Conservation (phyloP, 2,888 invertebrate species). For the Hyalella azteca region DNA sequence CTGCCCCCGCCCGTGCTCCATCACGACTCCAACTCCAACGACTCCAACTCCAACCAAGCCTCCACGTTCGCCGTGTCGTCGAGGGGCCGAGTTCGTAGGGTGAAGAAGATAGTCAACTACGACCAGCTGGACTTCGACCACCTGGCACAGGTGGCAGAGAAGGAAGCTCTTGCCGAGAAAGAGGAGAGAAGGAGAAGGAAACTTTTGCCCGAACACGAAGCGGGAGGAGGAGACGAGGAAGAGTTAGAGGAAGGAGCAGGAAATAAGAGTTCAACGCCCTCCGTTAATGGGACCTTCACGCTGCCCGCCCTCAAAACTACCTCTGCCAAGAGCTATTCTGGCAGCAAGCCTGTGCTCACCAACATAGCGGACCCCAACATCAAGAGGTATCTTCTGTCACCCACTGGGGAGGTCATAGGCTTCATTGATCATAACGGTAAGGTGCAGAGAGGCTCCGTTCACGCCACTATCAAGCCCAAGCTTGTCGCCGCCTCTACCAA, state of each 20-base stretch:
- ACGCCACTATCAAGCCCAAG: neutral
- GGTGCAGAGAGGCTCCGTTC: constrained; percentile 44
- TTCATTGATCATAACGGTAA: constrained; percentile 55
- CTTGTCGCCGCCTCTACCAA: neutral
- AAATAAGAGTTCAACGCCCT: neutral
- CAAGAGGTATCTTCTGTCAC: constrained; percentile 47
- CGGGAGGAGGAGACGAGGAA: neutral
- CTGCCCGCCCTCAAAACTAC: neutral
- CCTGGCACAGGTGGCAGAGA: constrained; percentile 50
- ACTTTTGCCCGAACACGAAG: constrained; percentile 43
- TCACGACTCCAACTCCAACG: neutral
- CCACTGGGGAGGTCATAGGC: constrained; percentile 49
- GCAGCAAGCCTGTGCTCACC: constrained; percentile 15
- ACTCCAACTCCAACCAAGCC: neutral
- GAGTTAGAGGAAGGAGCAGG: neutral
- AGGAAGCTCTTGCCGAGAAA: constrained; percentile 48
- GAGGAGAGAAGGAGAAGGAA: constrained; percentile 44
- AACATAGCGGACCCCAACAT: constrained; percentile 43
- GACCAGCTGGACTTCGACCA: constrained; percentile 55
- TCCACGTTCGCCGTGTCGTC: constrained; percentile 50
- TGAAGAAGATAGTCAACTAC: constrained; percentile 56
- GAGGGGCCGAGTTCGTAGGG: constrained; percentile 54
- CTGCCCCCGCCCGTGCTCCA: neutral
- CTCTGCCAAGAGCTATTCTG: neutral
- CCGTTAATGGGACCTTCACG: neutral